These are phyloP conservation scores for Geococcyx californianus DNA, from an alignment of 2,113 vertebrate genomes.

Conservation along the genomic window DNA sequence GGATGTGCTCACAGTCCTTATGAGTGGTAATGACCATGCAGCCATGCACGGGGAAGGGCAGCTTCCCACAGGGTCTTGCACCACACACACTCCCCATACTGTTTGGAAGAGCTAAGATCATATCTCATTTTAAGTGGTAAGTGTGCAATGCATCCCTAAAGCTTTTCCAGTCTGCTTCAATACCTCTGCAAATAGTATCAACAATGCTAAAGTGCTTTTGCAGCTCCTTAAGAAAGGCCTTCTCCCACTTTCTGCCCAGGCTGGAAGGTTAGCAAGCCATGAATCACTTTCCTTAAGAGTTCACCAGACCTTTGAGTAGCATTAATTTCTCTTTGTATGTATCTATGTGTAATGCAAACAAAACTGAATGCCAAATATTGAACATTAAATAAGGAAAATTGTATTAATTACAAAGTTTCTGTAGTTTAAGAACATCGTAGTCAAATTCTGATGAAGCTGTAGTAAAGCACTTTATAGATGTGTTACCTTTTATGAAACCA, in stretches of 20 bases:
- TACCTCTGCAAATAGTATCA: not conserved
- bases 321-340: not conserved
- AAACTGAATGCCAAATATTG: not conserved
- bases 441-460: not conserved
- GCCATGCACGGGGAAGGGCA: too few species aligned
- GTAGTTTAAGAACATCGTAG: not conserved
- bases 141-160: not conserved
- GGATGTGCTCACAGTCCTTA: too few species aligned
- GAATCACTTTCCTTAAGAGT: not conserved
- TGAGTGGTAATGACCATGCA: too few species aligned
- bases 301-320: not conserved
- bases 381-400: not conserved
- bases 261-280: not conserved
- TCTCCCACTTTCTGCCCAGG: not conserved
- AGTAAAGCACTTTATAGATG: not conserved
- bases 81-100: fast-evolving
- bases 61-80: not conserved
- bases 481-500: not conserved
- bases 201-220: not conserved
- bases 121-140: not conserved
- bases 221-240: not conserved
- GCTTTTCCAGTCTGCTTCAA: not conserved
- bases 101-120: not conserved
- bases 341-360: not conserved
- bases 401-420: not conserved